A percentile compares a stretch with the other conserved stretches of the same genome.
Conservation (phyloP, 2,888 invertebrate genomes). For the Drosophila recens region DNA sequence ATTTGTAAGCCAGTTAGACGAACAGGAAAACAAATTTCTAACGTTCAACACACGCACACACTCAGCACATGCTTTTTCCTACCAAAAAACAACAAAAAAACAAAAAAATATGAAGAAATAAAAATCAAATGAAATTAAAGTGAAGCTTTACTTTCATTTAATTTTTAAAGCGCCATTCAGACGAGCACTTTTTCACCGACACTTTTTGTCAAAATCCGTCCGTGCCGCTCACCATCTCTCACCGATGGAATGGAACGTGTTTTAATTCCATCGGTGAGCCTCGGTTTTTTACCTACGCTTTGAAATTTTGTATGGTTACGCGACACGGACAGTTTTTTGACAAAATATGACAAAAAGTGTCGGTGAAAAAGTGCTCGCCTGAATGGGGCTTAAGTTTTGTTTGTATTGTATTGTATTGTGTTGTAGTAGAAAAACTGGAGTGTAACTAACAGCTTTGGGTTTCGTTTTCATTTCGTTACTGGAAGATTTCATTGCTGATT, state of each 20-base stretch:
- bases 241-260: too few species aligned
- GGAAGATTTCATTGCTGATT: constrained; percentile 76
- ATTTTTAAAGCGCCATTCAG: too few species aligned
- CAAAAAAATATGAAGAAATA: background rate
- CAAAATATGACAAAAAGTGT: too few species aligned
- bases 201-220: too few species aligned
- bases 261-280: too few species aligned
- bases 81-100: background rate
- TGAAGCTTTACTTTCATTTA: constrained; percentile 4
- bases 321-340: too few species aligned
- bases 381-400: too few species aligned
- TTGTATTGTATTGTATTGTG: constrained; percentile 5
- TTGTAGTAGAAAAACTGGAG: constrained; percentile 62
- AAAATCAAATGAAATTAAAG: background rate
- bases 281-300: too few species aligned
- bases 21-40: constrained; percentile 29
- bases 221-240: too few species aligned
- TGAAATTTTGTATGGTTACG: too few species aligned
- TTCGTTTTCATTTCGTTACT: constrained; percentile 50
- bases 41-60: constrained; percentile 13
- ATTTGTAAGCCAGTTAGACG: constrained; percentile 18
- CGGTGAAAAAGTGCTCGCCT: too few species aligned
- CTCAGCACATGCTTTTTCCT: constrained; percentile 1
- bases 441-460: constrained; percentile 66
- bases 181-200: too few species aligned